A percentile compares a stretch with the other conserved stretches of the same genome.
Conservation (phyloP, 2,888 invertebrate genomes). For the Pyrgus malvae region DNA sequence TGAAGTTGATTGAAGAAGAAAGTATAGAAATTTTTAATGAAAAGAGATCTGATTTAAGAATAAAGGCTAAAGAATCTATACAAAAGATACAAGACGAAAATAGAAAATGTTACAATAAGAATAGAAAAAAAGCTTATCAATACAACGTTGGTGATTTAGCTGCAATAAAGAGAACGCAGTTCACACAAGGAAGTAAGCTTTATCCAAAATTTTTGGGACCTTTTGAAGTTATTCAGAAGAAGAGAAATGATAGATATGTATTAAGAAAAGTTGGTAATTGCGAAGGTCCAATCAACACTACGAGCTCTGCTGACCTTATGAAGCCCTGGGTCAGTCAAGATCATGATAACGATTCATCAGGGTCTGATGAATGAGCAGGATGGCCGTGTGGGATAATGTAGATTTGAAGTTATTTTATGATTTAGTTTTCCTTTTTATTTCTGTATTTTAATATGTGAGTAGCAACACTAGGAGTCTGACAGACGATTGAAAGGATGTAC, state of each 20-base stretch:
- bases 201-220: slow-evolving; percentile 36
- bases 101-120: slow-evolving; percentile 32
- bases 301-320: slow-evolving; percentile 27
- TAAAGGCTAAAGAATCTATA: slow-evolving; percentile 21
- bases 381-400: slow-evolving; percentile 24
- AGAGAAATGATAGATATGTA: slow-evolving; percentile 33
- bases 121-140: slow-evolving; percentile 27
- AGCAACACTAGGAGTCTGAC: too few relatives aligned
- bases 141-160: slow-evolving; percentile 36
- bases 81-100: slow-evolving; percentile 31
- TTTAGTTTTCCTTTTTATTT: too few relatives aligned
- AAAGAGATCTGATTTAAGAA: slow-evolving; percentile 15
- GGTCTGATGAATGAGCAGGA: slow-evolving; percentile 33
- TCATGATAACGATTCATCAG: slow-evolving; percentile 23
- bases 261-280: slow-evolving; percentile 26
- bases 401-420: too few relatives aligned
- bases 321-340: slow-evolving; percentile 20
- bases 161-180: slow-evolving; percentile 39
- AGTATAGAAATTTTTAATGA: slow-evolving; percentile 13
- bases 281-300: slow-evolving; percentile 21
- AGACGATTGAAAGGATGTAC: too few relatives aligned
- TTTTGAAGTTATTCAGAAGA: slow-evolving; percentile 28
- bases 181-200: slow-evolving; percentile 31
- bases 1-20: slow-evolving; percentile 34
- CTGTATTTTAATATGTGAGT: too few relatives aligned